Conservation (phyloP, 2,797 vertebrate species). For the Tokudaia muenninki region DNA sequence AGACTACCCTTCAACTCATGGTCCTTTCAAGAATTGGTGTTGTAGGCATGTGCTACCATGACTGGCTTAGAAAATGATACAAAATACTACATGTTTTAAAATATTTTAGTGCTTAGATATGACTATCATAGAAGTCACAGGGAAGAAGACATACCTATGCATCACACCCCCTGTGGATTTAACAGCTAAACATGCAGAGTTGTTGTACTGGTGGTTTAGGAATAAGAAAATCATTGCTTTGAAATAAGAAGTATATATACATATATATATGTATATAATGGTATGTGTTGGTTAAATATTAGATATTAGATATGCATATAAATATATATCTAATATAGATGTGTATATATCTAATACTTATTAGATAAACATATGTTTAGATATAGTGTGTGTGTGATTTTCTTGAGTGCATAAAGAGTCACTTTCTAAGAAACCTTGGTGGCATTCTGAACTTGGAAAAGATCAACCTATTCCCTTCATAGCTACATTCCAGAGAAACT, state of each 20-base stretch:
- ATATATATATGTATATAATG: background rate
- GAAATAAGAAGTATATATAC: background rate
- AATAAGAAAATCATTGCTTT: background rate
- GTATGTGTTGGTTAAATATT: background rate
- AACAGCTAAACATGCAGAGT: background rate
- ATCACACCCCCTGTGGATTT: background rate
- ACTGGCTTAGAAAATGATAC: background rate
- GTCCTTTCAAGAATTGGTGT: background rate
- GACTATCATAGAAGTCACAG: background rate
- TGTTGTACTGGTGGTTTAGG: background rate
- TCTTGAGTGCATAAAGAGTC: background rate
- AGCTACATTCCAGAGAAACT: background rate
- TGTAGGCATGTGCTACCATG: background rate
- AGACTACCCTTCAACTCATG: background rate
- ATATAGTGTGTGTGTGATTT: background rate
- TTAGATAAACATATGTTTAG: background rate
- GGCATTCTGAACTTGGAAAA: conserved; percentile 37
- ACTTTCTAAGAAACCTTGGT: background rate
- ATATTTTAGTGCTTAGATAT: background rate
- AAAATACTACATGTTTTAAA: conserved; percentile 18
- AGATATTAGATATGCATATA: background rate
- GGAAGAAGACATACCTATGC: background rate
- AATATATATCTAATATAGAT: background rate
- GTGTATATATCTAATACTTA: background rate
- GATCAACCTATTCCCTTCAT: background rate